Evolutionary conservation across 2,888 invertebrate species (phyloP), one percentile per base, ranked within the genome.

Genomic region (Villa cingulata): DNA sequence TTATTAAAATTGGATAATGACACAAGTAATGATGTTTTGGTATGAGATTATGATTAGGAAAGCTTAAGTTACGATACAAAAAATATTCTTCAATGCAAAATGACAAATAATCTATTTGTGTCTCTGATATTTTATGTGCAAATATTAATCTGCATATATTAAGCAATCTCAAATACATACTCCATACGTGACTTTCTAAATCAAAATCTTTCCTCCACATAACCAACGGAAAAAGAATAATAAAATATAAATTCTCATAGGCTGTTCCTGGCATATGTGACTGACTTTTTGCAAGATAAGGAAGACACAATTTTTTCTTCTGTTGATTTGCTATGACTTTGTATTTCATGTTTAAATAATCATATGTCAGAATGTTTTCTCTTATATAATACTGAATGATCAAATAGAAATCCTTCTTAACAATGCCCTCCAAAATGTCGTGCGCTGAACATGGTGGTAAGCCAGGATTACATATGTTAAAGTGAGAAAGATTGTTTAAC

Each of bases 11-110:
- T 19, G 53, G 50, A 43, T 53, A 51, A 37, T 53, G 51, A 16
- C 41, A 36, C 34, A 51, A 46, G 23, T 49, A 53, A 45, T 53
- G 50, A 47, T 51, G 51, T 44, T 52, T 52, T 34, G 50, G 50
- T 12, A 50, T 48, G 38, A 51, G 38, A 12, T 41, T 42, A 18
- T 41, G 20, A 36, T 45, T 27, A 12, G 50, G 48, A 43, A 53
- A 48, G 16, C 45, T 41, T 37, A 48, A 34, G 39, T 17, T 46
- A 23, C 53, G 41, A 37, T 45, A 50, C 15, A 45, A 44, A 42
- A 54, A 46, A 42, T 52, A 52, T n/a, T 42, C 43, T 43, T 38
- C 20, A 48, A 51, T 51, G 19, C 47, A 48, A 37, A 50, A 49
- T 17, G 50, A 45, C 38, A 51, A 48, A 27, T 49, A 45, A 36